These are phyloP conservation scores for Anguilla obscura DNA, from an alignment of 2,797 vertebrate genomes.

Conservation along the genomic window DNA sequence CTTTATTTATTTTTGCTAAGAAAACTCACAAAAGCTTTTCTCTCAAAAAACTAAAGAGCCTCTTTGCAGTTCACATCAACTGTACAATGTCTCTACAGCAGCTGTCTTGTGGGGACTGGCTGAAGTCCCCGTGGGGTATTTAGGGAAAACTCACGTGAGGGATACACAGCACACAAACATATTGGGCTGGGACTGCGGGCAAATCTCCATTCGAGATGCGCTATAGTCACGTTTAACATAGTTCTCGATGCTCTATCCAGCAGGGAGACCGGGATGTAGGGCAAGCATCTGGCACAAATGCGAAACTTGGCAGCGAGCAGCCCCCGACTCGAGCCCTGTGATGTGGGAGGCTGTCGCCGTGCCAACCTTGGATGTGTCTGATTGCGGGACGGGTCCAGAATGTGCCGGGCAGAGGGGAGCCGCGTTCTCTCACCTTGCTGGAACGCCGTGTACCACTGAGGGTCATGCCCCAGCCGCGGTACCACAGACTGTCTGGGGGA, in stretches of 20 bases:
- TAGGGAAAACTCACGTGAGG: neutral
- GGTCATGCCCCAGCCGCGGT: neutral
- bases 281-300: constrained; percentile 5
- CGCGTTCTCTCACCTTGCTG: neutral
- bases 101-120: neutral
- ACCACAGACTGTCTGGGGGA: neutral
- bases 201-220: neutral
- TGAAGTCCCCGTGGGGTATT: neutral
- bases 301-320: constrained; percentile 4
- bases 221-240: neutral
- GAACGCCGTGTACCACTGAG: neutral
- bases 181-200: neutral
- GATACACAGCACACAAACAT: neutral
- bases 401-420: neutral
- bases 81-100: neutral
- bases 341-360: neutral
- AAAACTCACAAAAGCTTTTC: neutral
- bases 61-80: neutral
- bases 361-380: constrained; percentile 1
- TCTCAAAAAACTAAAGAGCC: neutral
- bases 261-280: constrained; percentile 6
- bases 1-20: neutral
- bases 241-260: neutral
- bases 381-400: neutral
- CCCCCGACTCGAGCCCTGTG: neutral